Percentiles rank a stretch among this genome's conserved stretches.
phyloP scores from a whole-genome alignment of 2,797 vertebrate genomes.

The Craterocephalus amniculus region DNA sequence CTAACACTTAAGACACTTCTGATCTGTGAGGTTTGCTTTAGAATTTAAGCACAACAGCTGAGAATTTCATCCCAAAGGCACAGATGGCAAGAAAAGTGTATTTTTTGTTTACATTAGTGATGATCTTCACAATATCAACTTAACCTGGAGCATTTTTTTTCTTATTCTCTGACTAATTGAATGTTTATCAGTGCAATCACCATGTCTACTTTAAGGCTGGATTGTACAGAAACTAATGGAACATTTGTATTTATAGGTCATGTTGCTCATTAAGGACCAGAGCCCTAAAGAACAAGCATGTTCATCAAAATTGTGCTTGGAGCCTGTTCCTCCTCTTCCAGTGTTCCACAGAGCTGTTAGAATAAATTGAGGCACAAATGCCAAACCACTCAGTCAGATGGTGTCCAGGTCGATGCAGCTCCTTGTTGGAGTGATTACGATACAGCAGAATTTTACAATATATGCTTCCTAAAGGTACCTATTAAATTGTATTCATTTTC shows the following conservation, averaged over 20 bases:
- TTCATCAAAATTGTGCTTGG: slow-evolving; percentile 39
- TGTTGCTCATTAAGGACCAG: slow-evolving; percentile 46
- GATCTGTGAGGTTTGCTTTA: neutral
- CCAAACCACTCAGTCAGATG: neutral
- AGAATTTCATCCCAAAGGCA: neutral
- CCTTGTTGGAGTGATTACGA: slow-evolving; percentile 4
- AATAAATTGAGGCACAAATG: neutral
- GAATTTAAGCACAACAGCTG: neutral
- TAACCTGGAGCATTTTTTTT: neutral
- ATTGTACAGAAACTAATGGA: slow-evolving; percentile 6
- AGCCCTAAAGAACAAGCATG: slow-evolving; percentile 38
- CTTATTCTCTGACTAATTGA: neutral
- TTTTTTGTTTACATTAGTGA: neutral
- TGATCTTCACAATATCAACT: neutral
- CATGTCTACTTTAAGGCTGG: neutral
- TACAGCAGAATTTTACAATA: slow-evolving; percentile 19
- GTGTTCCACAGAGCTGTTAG: neutral
- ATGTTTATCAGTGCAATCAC: slow-evolving; percentile 26
- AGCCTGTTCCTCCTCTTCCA: slow-evolving; percentile 23
- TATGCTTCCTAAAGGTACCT: neutral
- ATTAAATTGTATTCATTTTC: slow-evolving; percentile 14
- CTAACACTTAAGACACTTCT: neutral
- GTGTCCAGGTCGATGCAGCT: slow-evolving; percentile 20
- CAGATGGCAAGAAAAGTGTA: neutral
- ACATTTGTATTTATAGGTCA: slow-evolving; percentile 49